These are phyloP conservation scores for Melieria picta DNA, from an alignment of 2,888 invertebrate species.

Conservation along the genomic window DNA sequence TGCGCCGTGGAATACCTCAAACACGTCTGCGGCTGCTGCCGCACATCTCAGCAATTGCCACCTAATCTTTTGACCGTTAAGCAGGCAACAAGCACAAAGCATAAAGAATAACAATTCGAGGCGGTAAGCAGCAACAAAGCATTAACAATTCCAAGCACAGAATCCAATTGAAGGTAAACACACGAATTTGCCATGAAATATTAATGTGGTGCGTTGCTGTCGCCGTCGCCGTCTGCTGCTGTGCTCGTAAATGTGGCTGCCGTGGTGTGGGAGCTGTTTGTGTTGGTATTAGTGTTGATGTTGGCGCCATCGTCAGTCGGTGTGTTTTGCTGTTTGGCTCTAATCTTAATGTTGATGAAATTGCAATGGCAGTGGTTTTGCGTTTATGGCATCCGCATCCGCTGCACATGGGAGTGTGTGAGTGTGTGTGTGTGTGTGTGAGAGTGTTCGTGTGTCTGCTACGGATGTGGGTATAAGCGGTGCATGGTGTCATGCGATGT, in stretches of 20 bases:
- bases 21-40: too few relatives aligned
- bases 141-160: constrained; percentile 52
- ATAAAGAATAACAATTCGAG: neutral
- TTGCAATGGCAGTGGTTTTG: constrained; percentile 22
- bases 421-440: neutral
- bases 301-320: neutral
- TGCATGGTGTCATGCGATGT: neutral
- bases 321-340: constrained; percentile 1
- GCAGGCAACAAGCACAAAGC: too few relatives aligned
- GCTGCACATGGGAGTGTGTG: neutral
- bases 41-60: too few relatives aligned
- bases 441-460: neutral
- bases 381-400: too few relatives aligned
- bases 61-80: too few relatives aligned
- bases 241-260: neutral
- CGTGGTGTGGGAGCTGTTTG: neutral
- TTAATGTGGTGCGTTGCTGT: constrained; percentile 50
- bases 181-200: constrained; percentile 56
- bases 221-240: constrained; percentile 40
- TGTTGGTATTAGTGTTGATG: neutral
- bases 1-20: too few relatives aligned
- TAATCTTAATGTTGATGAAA: constrained; percentile 27
- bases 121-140: constrained; percentile 2
- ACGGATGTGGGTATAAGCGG: neutral
- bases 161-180: constrained; percentile 57